These are phyloP conservation scores for Gobionotothen gibberifrons DNA, from an alignment of 2,797 vertebrate species.

Conservation along the genomic window DNA sequence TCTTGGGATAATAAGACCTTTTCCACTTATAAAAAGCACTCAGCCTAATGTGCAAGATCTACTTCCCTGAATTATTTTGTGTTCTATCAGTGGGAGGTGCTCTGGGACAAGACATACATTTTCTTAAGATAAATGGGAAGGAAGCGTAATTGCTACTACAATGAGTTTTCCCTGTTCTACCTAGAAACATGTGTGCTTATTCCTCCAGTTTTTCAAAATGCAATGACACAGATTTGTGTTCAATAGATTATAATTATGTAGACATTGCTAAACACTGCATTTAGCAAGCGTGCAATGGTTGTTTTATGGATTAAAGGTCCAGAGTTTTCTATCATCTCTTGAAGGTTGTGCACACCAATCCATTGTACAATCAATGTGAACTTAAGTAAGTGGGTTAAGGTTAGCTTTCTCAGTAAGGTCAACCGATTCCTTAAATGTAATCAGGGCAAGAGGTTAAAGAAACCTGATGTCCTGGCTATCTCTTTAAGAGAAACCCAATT, in stretches of 20 bases:
- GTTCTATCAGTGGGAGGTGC: background rate
- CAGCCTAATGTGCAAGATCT: background rate
- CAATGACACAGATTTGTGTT: background rate
- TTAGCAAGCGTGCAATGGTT: background rate
- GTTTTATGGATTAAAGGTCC: constrained; percentile 6
- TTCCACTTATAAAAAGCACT: background rate
- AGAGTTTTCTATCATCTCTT: background rate
- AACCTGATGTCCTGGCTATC: background rate
- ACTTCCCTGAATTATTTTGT: background rate
- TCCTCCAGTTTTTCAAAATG: background rate
- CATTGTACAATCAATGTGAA: background rate
- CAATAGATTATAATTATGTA: background rate
- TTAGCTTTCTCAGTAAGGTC: constrained; percentile 1
- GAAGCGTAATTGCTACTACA: background rate
- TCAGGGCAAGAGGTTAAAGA: background rate
- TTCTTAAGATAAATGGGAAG: background rate
- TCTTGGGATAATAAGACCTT: background rate
- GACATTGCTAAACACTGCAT: background rate
- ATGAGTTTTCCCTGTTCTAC: background rate
- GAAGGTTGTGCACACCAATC: background rate
- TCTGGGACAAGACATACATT: background rate
- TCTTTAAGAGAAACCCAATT: background rate
- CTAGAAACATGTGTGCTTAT: background rate
- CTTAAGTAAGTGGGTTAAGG: background rate
- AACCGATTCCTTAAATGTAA: background rate